These are phyloP conservation scores for Leucophenga varia DNA, from an alignment of 1,140 invertebrate species.

Conservation along the genomic window DNA sequence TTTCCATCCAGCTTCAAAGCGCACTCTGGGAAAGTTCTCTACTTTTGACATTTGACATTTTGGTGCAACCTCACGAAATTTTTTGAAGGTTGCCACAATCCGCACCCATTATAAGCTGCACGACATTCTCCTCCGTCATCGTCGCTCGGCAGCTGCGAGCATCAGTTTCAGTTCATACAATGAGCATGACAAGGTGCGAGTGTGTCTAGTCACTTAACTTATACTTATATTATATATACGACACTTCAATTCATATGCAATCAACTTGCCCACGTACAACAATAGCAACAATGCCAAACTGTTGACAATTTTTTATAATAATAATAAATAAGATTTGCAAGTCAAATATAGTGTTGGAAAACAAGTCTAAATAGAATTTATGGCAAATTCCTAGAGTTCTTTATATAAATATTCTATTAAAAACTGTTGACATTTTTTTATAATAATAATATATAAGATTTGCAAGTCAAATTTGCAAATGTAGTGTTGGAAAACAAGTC, in stretches of 20 bases:
- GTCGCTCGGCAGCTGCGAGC: constrained; percentile 15
- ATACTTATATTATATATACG: constrained; percentile 5
- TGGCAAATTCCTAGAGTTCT: constrained; percentile 8
- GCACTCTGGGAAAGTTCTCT: constrained; percentile 33
- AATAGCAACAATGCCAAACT: constrained; percentile 6
- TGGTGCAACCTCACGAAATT: constrained; percentile 17
- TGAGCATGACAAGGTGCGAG: constrained; percentile 19
- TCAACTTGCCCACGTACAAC: constrained; percentile 11
- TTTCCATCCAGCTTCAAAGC: background rate
- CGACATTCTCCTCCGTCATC: constrained; percentile 22
- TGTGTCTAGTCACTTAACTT: constrained; percentile 36
- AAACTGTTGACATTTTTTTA: constrained; percentile 20
- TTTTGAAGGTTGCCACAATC: constrained; percentile 44
- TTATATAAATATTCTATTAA: constrained; percentile 1
- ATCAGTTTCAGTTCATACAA: background rate
- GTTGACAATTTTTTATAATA: constrained; percentile 27
- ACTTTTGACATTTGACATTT: constrained; percentile 38
- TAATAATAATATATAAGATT: too few species aligned
- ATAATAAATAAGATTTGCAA: too few species aligned
- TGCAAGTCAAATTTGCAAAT: too few species aligned
- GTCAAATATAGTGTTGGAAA: too few species aligned
- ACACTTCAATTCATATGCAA: constrained; percentile 13
- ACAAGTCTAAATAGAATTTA: too few species aligned
- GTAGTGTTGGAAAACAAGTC: too few species aligned
- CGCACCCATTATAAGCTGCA: constrained; percentile 36